phyloP scores from a whole-genome alignment of 2,888 invertebrate species.

The Agrotis ipsilon region DNA sequence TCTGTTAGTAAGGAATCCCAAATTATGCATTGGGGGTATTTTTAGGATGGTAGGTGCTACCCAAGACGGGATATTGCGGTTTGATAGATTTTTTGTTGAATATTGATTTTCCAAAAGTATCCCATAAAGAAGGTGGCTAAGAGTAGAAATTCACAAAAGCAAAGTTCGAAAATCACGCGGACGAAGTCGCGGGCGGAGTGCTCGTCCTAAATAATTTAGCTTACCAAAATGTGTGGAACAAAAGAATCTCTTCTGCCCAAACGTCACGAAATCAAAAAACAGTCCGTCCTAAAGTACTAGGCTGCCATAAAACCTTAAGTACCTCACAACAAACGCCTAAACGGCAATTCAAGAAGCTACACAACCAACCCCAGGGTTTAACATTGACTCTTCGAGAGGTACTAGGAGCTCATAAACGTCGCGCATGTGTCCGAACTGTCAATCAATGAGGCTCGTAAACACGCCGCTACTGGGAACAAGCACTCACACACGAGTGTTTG shows the following conservation, averaged over 20 bases:
- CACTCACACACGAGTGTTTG: conserved; percentile 2
- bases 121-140: too few species aligned
- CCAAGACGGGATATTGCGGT: too few species aligned
- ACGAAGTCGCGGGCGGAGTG: too few species aligned
- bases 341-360: not conserved
- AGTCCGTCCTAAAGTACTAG: conserved; percentile 15
- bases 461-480: not conserved
- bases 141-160: too few species aligned
- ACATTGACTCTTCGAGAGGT: not conserved
- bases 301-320: conserved; percentile 13
- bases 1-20: too few species aligned
- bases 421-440: conserved; percentile 25
- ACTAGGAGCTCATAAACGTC: conserved; percentile 2
- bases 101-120: too few species aligned
- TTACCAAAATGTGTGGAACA: not conserved
- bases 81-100: too few species aligned
- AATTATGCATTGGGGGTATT: too few species aligned
- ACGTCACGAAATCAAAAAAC: not conserved
- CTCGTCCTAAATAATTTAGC: too few species aligned
- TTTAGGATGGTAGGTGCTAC: too few species aligned
- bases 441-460: conserved; percentile 37
- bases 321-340: not conserved
- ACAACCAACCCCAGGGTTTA: conserved; percentile 2
- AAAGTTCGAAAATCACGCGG: too few species aligned
- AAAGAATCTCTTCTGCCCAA: not conserved